Conservation (phyloP, 2,888 invertebrate genomes). For the Eupithecia dodoneata region DNA sequence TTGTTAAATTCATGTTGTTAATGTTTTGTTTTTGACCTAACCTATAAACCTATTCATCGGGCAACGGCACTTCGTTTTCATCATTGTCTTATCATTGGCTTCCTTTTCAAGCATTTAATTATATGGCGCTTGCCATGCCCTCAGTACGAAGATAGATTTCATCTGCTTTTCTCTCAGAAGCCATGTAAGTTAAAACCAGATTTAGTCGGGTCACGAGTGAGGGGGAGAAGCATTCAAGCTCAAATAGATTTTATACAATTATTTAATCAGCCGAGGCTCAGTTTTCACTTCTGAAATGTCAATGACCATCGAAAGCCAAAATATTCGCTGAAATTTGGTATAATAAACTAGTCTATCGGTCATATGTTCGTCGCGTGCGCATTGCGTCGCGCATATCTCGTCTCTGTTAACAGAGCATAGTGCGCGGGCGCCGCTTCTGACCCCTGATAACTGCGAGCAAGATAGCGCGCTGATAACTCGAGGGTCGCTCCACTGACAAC, state of each 20-base stretch:
- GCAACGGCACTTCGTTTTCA: constrained; percentile 68
- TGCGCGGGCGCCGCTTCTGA: constrained; percentile 68
- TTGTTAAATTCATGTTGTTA: background rate
- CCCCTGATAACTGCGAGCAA: constrained; percentile 63
- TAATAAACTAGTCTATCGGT: constrained; percentile 53
- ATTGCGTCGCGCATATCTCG: constrained; percentile 57
- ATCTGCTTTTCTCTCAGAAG: constrained; percentile 15
- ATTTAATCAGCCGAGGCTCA: background rate
- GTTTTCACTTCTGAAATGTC: background rate
- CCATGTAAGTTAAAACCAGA: constrained; percentile 11
- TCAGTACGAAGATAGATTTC: background rate
- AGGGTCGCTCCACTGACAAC: constrained; percentile 51
- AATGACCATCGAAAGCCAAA: background rate
- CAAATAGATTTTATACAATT: background rate
- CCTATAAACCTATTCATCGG: constrained; percentile 51
- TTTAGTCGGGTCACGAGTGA: background rate
- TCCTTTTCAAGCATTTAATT: constrained; percentile 67
- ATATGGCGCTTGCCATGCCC: constrained; percentile 44
- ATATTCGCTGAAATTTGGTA: constrained; percentile 10
- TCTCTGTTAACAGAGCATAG: constrained; percentile 66
- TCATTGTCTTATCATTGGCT: constrained; percentile 73
- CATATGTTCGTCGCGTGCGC: constrained; percentile 75
- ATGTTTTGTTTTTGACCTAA: constrained; percentile 39
- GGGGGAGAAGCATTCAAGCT: background rate
- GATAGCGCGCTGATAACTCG: constrained; percentile 58